Percentiles rank a stretch among this genome's conserved stretches.
phyloP scores from a whole-genome alignment of 2,113 vertebrate genomes.

The Rhabdomys dilectus region DNA sequence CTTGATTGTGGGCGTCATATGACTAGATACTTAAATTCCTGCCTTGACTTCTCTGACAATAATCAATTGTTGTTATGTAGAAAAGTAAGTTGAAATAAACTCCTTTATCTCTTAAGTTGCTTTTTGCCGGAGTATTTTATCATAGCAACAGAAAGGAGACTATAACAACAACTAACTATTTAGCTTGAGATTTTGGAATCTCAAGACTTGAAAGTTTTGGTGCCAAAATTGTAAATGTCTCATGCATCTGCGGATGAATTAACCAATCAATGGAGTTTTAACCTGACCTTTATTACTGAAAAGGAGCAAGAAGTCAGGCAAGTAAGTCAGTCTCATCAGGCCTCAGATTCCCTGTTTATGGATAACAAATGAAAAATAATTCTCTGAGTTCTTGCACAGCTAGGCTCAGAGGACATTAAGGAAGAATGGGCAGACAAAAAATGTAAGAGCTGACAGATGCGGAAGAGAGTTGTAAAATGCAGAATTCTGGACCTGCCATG shows the following conservation, averaged over 20 bases:
- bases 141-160: background rate
- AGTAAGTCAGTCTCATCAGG: background rate
- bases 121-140: background rate
- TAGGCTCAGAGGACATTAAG: background rate
- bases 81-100: background rate
- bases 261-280: background rate
- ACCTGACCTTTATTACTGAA: background rate
- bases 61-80: background rate
- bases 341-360: background rate
- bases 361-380: background rate
- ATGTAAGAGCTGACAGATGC: background rate
- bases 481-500: background rate
- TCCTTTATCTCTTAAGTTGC: background rate
- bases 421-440: background rate
- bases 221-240: background rate
- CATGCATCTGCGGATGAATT: background rate
- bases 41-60: background rate
- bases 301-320: background rate
- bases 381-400: background rate
- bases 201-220: background rate
- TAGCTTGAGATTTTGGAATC: background rate
- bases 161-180: background rate
- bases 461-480: background rate
- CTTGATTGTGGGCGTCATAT: background rate
- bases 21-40: background rate